Conservation (phyloP, 1,140 invertebrate species). For the Drosophila parvula region DNA sequence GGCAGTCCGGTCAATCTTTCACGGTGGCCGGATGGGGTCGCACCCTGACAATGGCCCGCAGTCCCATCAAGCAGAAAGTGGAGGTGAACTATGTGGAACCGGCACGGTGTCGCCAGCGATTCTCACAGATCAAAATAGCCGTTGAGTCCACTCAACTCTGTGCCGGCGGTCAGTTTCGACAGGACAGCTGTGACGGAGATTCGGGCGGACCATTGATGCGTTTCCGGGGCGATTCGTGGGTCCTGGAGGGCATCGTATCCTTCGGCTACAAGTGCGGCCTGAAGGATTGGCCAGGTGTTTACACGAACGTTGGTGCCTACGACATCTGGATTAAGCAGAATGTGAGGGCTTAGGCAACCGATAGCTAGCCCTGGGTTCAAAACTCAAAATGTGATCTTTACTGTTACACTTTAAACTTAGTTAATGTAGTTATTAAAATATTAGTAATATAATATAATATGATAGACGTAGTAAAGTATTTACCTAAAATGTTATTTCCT, state of each 20-base stretch:
- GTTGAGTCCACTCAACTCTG: conserved; percentile 85
- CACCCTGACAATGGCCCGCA: conserved; percentile 83
- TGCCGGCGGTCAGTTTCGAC: conserved; percentile 85
- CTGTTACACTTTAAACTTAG: conserved; percentile 7
- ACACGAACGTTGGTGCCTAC: conserved; percentile 84
- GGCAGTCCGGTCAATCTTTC: conserved; percentile 72
- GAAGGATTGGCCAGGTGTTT: conserved; percentile 85
- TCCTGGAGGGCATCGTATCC: conserved; percentile 86
- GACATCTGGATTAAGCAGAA: conserved; percentile 84
- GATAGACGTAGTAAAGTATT: conserved; percentile 2
- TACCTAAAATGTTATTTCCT: neutral
- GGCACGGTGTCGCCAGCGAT: conserved; percentile 45
- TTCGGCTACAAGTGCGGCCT: conserved; percentile 85
- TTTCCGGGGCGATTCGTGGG: conserved; percentile 83
- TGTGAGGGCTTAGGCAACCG: conserved; percentile 48
- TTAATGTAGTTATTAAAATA: neutral
- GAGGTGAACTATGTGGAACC: conserved; percentile 57
- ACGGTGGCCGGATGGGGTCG: conserved; percentile 89
- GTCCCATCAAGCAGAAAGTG: conserved; percentile 69
- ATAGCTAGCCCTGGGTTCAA: conserved; percentile 9
- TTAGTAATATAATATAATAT: neutral
- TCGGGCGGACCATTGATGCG: conserved; percentile 89
- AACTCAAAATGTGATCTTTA: conserved; percentile 65
- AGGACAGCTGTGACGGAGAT: conserved; percentile 88
- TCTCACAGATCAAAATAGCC: conserved; percentile 56